phyloP scores from a whole-genome alignment of 2,113 vertebrate genomes.

The Cottus gobio region DNA sequence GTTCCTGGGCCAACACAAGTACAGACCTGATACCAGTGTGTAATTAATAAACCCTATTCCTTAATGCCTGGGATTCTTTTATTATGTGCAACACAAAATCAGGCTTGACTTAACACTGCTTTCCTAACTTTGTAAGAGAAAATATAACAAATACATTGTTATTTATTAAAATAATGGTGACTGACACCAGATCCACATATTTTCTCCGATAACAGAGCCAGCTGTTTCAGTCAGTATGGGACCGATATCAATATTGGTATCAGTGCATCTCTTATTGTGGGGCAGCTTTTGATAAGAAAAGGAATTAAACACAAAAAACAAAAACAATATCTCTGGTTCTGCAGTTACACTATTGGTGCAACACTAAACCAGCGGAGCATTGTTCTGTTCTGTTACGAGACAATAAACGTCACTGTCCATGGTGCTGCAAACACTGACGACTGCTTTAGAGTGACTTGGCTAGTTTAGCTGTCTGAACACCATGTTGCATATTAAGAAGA shows the following conservation, averaged over 20 bases:
- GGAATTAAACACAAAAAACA: too few relatives aligned
- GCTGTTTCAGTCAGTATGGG: neutral
- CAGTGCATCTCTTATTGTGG: neutral
- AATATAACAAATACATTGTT: neutral
- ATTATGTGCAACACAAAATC: too few relatives aligned
- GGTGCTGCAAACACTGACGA: slow-evolving; percentile 17
- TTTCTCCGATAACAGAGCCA: neutral
- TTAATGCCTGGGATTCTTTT: too few relatives aligned
- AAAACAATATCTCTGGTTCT: neutral
- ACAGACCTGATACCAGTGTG: neutral
- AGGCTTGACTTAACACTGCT: too few relatives aligned
- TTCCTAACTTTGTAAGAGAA: too few relatives aligned
- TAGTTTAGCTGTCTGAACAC: neutral
- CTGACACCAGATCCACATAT: neutral
- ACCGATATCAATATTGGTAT: neutral
- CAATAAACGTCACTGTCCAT: slow-evolving; percentile 3
- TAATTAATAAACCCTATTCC: neutral
- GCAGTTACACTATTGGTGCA: neutral
- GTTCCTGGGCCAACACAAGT: neutral
- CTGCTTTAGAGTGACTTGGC: neutral
- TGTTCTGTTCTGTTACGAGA: neutral
- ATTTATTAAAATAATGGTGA: neutral
- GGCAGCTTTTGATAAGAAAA: too few relatives aligned
- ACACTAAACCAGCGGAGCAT: neutral
- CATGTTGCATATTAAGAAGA: neutral